Evolutionary conservation across 2,888 invertebrate species (phyloP), one percentile per base, ranked within the genome.

Genomic region (Zhengitettix transpicula): DNA sequence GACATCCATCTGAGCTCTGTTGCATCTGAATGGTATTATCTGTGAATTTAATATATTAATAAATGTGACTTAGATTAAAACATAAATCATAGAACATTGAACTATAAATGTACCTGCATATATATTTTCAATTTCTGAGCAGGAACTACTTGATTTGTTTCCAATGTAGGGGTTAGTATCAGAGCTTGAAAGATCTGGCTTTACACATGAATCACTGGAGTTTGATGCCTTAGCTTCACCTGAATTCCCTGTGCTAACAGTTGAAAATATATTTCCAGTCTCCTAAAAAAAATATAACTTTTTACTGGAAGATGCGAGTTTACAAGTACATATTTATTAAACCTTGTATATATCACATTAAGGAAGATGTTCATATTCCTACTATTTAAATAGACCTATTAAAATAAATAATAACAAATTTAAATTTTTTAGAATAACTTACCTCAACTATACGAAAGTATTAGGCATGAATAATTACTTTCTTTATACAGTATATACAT

Each of bases 171-270:
- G 62, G 42, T 61, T 63, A 17, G 60, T 63, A 41, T 63, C 64
- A 28, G 56, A 44, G 51, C 62, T 61, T 17, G 61, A 62, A 10
- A 60, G 40, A 14, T 62, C 64, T 42, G 59, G 61, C 44, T 65
- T 65, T 16, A 60, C 56, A 44, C 65, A 64, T 8, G 65, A 65
- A 42, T 65, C 65, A 54, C 60, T 64, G 11, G 67, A 67, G 58
- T 64, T 66, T 14, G 66, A 67, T 10, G 65, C 65, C 53, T 65
- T 66, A n/a, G 65, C 64, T 58, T 67, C 66, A 41, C 63, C 64
- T 10, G 66, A 63, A 44, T 61, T 61, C 42, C 63, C 63, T 57
- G 63, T 58, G 10, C 62, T 58, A 53, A 62, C 64, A 55, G 64
- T 64, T 11, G 62, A 61, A 53, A 65, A 62, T 17, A 64, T 58